Evolutionary conservation across 2,888 invertebrate genomes (phyloP).

Genomic region (Diarsia rubi): DNA sequence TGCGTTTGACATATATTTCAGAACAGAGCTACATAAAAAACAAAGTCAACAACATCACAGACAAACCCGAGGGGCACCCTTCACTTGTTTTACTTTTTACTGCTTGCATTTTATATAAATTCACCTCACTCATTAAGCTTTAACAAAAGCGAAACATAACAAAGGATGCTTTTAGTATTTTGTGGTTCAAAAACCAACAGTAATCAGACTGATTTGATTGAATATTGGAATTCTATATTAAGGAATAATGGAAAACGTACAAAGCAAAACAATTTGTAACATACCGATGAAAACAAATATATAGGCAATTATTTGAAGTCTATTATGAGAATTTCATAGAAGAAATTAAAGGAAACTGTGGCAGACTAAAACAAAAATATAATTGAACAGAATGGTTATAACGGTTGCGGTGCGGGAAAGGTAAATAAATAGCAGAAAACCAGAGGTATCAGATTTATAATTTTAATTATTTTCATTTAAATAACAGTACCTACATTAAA

Average conservation of each 20-base stretch:
- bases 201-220: neutral
- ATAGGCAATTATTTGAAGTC: neutral
- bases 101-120: slow-evolving; percentile 43
- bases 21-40: slow-evolving; percentile 29
- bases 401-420: too few relatives aligned
- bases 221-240: neutral
- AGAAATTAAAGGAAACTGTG: neutral
- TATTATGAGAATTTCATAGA: neutral
- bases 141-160: slow-evolving; percentile 18
- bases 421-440: too few relatives aligned
- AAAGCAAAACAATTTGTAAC: neutral
- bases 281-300: neutral
- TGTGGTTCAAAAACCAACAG: slow-evolving; percentile 1
- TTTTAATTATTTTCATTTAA: too few relatives aligned
- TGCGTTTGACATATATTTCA: slow-evolving; percentile 47
- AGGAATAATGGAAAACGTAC: neutral
- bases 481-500: too few relatives aligned
- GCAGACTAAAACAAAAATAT: neutral
- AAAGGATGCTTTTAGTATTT: slow-evolving; percentile 12
- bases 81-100: slow-evolving; percentile 37
- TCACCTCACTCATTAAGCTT: slow-evolving; percentile 31
- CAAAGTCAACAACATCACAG: slow-evolving; percentile 30
- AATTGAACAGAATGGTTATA: neutral
- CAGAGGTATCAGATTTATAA: too few relatives aligned
- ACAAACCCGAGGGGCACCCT: slow-evolving; percentile 15